Evolutionary conservation across 2,797 vertebrate genomes (phyloP).

Genomic region (Philypnodon macrostomus): DNA sequence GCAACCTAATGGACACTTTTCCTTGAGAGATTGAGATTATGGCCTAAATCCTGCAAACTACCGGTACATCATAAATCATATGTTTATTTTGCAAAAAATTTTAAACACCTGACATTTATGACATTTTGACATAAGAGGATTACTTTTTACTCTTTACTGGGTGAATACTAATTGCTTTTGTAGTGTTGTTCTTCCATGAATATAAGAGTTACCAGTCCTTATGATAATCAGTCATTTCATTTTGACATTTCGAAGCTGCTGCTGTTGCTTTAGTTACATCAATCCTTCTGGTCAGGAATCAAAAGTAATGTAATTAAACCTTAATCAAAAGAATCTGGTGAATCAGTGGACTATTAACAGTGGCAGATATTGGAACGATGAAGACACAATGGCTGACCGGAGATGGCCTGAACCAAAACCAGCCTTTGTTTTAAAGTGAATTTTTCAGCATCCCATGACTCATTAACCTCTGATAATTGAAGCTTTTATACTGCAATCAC

Average conservation of each 20-base stretch:
- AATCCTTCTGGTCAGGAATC: slow-evolving; percentile 38
- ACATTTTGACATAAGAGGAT: too few relatives aligned
- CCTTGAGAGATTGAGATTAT: too few relatives aligned
- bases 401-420: not conserved
- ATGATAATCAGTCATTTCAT: too few relatives aligned
- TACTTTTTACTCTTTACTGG: too few relatives aligned
- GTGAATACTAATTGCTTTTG: too few relatives aligned
- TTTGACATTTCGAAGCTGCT: slow-evolving; percentile 10
- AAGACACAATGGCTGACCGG: slow-evolving; percentile 28
- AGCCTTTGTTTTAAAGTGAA: not conserved
- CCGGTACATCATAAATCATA: too few relatives aligned
- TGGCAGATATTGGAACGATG: slow-evolving; percentile 13
- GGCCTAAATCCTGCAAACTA: too few relatives aligned
- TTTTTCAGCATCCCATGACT: not conserved
- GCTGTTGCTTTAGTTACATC: slow-evolving; percentile 43
- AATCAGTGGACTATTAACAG: slow-evolving; percentile 1
- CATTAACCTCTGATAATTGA: not conserved
- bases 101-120: too few relatives aligned
- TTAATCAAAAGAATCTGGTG: slow-evolving; percentile 10
- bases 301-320: slow-evolving; percentile 42
- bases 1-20: too few relatives aligned
- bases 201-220: too few relatives aligned
- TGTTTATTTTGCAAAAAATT: too few relatives aligned
- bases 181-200: not conserved
- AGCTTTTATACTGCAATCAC: not conserved